Percentiles rank a stretch among this genome's conserved stretches.
These are phyloP conservation scores for Triplophysa dalaica DNA, from an alignment of 2,113 vertebrate species.

Conservation along the genomic window DNA sequence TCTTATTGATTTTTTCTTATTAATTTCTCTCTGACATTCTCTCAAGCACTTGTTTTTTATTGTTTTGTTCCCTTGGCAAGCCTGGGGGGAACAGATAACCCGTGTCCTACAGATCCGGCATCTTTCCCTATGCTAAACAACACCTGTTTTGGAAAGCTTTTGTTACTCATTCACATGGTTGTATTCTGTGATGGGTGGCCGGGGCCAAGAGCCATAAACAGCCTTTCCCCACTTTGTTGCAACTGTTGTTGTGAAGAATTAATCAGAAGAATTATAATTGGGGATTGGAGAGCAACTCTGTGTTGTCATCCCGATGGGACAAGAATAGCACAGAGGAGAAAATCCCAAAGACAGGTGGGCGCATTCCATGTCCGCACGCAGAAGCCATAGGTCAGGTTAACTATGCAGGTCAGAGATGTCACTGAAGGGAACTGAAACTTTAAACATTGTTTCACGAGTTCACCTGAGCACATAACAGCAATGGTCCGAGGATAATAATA, in stretches of 20 bases:
- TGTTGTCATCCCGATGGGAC: constrained; percentile 57
- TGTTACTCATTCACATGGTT: constrained; percentile 60
- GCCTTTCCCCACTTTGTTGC: constrained; percentile 32
- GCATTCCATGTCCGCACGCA: constrained; percentile 50
- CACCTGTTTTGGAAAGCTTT: constrained; percentile 69
- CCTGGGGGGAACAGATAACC: constrained; percentile 34
- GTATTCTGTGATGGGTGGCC: constrained; percentile 53
- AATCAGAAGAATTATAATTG: constrained; percentile 71
- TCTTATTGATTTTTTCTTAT: constrained; percentile 49
- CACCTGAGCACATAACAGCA: too few species aligned
- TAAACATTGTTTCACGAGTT: too few species aligned
- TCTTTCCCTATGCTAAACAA: constrained; percentile 45
- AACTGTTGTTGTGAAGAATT: constrained; percentile 57
- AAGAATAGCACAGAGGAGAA: constrained; percentile 66
- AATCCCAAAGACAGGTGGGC: constrained; percentile 58
- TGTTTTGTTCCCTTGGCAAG: constrained; percentile 33
- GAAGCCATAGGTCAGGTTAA: constrained; percentile 33
- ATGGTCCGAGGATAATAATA: too few species aligned
- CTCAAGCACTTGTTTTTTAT: neutral
- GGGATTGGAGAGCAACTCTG: constrained; percentile 67
- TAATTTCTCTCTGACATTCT: neutral
- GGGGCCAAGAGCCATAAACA: constrained; percentile 59
- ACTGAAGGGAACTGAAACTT: neutral
- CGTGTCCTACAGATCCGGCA: constrained; percentile 38
- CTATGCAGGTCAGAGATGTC: constrained; percentile 13